phyloP scores from a whole-genome alignment of 37 sponge, comb jelly and placozoan species.

The Ephydatia muelleri region DNA sequence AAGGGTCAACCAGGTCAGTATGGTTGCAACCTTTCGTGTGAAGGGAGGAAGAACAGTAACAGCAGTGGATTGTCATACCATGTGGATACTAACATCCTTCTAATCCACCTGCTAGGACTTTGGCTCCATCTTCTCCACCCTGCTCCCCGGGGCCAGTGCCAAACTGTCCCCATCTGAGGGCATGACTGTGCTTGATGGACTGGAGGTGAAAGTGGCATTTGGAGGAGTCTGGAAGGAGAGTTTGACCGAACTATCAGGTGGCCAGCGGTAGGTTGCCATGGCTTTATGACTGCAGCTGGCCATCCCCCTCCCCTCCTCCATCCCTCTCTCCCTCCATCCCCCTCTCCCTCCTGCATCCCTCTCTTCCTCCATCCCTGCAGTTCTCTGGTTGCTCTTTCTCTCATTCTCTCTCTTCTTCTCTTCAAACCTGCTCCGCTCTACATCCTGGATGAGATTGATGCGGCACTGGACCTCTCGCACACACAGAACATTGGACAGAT shows the following conservation, averaged over 20 bases:
- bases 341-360: neutral
- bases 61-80: neutral
- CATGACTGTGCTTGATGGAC: slow-evolving; percentile 84
- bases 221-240: slow-evolving; percentile 98
- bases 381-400: slow-evolving; percentile 96
- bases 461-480: slow-evolving; percentile 97
- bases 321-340: neutral
- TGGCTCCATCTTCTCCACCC: slow-evolving; percentile 94
- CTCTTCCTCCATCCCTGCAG: slow-evolving; percentile 14
- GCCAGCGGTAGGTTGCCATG: slow-evolving; percentile 73
- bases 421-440: slow-evolving; percentile 99
- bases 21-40: neutral
- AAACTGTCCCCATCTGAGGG: slow-evolving; percentile 89
- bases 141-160: slow-evolving; percentile 92
- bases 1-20: slow-evolving; percentile 88
- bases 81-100: neutral
- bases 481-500: slow-evolving; percentile 99
- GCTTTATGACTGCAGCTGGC: neutral
- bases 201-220: slow-evolving; percentile 96
- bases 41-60: neutral
- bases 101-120: slow-evolving; percentile 78
- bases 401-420: slow-evolving; percentile 95
- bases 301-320: neutral
- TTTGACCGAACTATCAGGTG: slow-evolving; percentile 93
- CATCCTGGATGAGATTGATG: slow-evolving; percentile 99